phyloP scores from a whole-genome alignment of 2,797 vertebrate species.

The Decapterus maruadsi region DNA sequence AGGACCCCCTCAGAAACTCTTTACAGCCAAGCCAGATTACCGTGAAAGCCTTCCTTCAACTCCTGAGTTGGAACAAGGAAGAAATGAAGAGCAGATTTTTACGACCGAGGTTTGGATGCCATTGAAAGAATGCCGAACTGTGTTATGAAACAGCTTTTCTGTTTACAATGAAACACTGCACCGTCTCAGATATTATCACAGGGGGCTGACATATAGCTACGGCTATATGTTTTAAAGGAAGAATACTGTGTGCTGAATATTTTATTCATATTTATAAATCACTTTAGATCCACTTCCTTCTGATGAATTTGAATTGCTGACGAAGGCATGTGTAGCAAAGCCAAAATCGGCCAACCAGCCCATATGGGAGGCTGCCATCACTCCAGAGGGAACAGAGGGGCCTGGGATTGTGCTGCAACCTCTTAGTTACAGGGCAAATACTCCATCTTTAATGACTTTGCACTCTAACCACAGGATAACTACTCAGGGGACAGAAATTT shows the following conservation, averaged over 20 bases:
- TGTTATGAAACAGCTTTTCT: slow-evolving; percentile 23
- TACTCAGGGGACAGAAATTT: slow-evolving; percentile 62
- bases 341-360: slow-evolving; percentile 10
- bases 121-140: slow-evolving; percentile 46
- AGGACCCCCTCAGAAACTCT: slow-evolving; percentile 36
- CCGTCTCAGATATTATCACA: slow-evolving; percentile 59
- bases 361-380: slow-evolving; percentile 37
- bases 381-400: slow-evolving; percentile 34
- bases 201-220: slow-evolving; percentile 22
- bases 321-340: slow-evolving; percentile 42
- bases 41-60: slow-evolving; percentile 44
- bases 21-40: slow-evolving; percentile 51
- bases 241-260: slow-evolving; percentile 43
- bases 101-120: slow-evolving; percentile 51
- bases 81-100: slow-evolving; percentile 67
- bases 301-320: slow-evolving; percentile 35
- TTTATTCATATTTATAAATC: slow-evolving; percentile 63
- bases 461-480: slow-evolving; percentile 51
- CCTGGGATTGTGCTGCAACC: slow-evolving; percentile 39
- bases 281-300: slow-evolving; percentile 55
- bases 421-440: slow-evolving; percentile 59
- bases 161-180: slow-evolving; percentile 51
- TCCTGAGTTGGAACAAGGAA: slow-evolving; percentile 38
- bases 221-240: slow-evolving; percentile 41
- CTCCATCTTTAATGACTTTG: slow-evolving; percentile 68